These are phyloP conservation scores for Capreolus pygargus DNA, from an alignment of 2,113 vertebrate genomes.

Conservation along the genomic window DNA sequence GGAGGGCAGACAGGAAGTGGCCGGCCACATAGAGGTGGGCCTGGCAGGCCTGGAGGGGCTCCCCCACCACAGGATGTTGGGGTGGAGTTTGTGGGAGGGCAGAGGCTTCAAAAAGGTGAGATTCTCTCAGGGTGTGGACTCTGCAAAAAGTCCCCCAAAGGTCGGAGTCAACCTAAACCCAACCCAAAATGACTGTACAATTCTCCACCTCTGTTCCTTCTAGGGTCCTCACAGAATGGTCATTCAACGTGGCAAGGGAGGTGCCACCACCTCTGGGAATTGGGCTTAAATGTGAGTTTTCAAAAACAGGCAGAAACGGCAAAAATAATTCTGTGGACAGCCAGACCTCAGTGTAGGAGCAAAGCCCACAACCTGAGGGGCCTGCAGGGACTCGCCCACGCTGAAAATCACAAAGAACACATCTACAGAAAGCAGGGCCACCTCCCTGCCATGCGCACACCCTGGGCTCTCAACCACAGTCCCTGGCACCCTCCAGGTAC, in stretches of 20 bases:
- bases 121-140: background rate
- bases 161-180: background rate
- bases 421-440: background rate
- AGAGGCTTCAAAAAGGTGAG: background rate
- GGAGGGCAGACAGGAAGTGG: background rate
- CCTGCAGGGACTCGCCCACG: background rate
- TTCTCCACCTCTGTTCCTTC: background rate
- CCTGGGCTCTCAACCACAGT: background rate
- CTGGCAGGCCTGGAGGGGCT: background rate
- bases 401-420: background rate
- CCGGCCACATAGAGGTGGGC: background rate
- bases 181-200: too few species aligned
- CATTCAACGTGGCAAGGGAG: too few species aligned
- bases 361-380: background rate
- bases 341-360: background rate
- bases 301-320: background rate
- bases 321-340: background rate
- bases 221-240: fast-evolving
- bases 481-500: background rate
- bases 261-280: background rate
- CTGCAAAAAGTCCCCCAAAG: background rate
- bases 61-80: background rate
- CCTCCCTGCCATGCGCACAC: fast-evolving
- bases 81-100: background rate
- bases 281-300: background rate